These are phyloP conservation scores for Isaurus tuberculatus DNA, from an alignment of 92 coral and sea anemone genomes.

Conservation along the genomic window DNA sequence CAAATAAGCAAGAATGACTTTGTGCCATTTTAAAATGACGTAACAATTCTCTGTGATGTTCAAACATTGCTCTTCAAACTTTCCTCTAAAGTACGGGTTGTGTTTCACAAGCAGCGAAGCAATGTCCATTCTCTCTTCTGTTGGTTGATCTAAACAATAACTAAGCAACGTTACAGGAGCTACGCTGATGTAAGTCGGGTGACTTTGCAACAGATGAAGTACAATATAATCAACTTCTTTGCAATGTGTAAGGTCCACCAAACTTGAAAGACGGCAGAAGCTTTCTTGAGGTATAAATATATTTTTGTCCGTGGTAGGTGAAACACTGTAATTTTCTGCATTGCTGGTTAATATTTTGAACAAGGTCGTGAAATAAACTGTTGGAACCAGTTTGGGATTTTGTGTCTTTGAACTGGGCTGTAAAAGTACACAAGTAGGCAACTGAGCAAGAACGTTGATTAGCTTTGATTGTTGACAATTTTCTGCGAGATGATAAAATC, in stretches of 20 bases:
- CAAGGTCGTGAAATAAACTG: constrained; percentile 56
- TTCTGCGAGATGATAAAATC: constrained; percentile 62
- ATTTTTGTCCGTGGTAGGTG: not conserved
- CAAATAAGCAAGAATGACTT: constrained; percentile 22
- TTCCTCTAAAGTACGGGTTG: constrained; percentile 60
- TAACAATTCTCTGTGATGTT: not conserved
- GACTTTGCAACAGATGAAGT: constrained; percentile 50
- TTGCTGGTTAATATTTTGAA: constrained; percentile 49
- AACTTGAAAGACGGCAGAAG: constrained; percentile 40
- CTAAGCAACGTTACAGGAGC: constrained; percentile 60
- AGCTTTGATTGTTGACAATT: constrained; percentile 35
- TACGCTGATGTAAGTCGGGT: constrained; percentile 50
- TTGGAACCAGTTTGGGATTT: constrained; percentile 28
- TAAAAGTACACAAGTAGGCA: constrained; percentile 63
- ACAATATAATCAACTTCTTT: constrained; percentile 66
- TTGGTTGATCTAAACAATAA: constrained; percentile 67
- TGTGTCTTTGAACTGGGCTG: constrained; percentile 1
- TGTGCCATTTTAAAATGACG: constrained; percentile 11
- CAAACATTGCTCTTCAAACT: constrained; percentile 73
- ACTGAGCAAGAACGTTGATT: constrained; percentile 55
- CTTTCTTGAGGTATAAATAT: not conserved
- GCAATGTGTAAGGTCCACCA: constrained; percentile 50
- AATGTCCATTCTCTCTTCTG: constrained; percentile 66
- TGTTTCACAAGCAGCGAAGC: constrained; percentile 67
- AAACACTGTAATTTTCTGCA: constrained; percentile 3